These are phyloP conservation scores for Siniperca knerii DNA, from an alignment of 2,113 vertebrate species.

Conservation along the genomic window DNA sequence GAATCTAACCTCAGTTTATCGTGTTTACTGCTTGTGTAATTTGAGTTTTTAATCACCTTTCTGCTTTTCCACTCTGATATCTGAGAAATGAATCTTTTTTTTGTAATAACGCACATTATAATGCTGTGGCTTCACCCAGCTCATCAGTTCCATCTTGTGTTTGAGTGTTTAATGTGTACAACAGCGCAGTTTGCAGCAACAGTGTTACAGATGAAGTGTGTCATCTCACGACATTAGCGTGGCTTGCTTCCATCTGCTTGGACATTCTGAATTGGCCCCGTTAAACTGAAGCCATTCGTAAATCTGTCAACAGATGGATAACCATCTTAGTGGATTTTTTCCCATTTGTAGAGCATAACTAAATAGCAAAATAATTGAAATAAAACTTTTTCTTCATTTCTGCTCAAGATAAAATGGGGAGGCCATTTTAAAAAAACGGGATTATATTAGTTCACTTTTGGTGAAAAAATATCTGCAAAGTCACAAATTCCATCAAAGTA, in stretches of 20 bases:
- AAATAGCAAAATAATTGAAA: neutral
- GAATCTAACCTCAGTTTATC: neutral
- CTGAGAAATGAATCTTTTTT: neutral
- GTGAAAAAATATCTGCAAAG: neutral
- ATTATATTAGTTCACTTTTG: neutral
- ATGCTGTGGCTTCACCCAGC: neutral
- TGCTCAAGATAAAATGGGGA: neutral
- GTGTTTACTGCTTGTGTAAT: neutral
- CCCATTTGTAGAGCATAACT: neutral
- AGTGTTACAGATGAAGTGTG: slow-evolving; percentile 18
- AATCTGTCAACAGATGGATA: slow-evolving; percentile 7
- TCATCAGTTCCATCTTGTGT: neutral
- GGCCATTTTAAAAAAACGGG: no score
- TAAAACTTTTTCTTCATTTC: no score
- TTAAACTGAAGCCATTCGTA: slow-evolving; percentile 40
- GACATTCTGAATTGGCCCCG: slow-evolving; percentile 4
- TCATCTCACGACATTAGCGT: neutral
- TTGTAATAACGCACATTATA: neutral
- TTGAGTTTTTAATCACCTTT: neutral
- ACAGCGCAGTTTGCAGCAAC: neutral
- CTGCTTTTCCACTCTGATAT: neutral
- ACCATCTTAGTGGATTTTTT: neutral
- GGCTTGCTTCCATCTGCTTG: slow-evolving; percentile 51
- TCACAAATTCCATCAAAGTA: neutral
- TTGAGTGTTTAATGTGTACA: neutral